Conservation (phyloP, 2,888 invertebrate genomes). For the Leptopilina myrica region DNA sequence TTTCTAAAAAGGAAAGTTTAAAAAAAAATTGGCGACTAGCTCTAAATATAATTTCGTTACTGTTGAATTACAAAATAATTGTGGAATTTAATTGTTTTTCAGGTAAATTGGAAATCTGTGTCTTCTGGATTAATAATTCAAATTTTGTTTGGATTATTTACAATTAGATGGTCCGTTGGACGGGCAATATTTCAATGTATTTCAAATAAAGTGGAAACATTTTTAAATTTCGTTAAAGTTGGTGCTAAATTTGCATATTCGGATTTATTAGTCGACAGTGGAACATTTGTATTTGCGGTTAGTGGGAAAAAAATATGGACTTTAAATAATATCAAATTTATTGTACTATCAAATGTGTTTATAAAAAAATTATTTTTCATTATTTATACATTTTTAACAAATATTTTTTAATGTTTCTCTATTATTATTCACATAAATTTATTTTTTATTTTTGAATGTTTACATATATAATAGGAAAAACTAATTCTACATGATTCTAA, state of each 20-base stretch:
- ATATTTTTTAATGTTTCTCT: no score
- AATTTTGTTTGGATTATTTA: constrained; percentile 89
- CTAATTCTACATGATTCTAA: no score
- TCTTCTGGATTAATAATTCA: constrained; percentile 89
- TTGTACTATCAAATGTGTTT: no score
- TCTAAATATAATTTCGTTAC: no score
- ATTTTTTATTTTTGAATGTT: no score
- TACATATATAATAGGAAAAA: no score
- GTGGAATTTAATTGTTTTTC: not conserved
- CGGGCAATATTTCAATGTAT: constrained; percentile 84
- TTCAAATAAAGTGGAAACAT: constrained; percentile 85
- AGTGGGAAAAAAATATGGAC: constrained; percentile 63
- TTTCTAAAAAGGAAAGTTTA: no score
- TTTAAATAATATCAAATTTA: no score
- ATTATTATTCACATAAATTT: no score
- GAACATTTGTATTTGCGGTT: constrained; percentile 92
- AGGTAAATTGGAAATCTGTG: constrained; percentile 86
- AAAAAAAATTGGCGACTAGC: no score
- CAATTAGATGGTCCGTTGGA: constrained; percentile 91
- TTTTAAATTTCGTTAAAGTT: constrained; percentile 86
- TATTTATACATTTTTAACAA: no score
- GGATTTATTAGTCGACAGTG: constrained; percentile 80
- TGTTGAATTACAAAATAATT: not conserved
- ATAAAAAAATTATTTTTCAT: no score
- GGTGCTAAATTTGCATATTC: constrained; percentile 94